Conservation (phyloP, 2,113 vertebrate species). For the Cisticola juncidis region DNA sequence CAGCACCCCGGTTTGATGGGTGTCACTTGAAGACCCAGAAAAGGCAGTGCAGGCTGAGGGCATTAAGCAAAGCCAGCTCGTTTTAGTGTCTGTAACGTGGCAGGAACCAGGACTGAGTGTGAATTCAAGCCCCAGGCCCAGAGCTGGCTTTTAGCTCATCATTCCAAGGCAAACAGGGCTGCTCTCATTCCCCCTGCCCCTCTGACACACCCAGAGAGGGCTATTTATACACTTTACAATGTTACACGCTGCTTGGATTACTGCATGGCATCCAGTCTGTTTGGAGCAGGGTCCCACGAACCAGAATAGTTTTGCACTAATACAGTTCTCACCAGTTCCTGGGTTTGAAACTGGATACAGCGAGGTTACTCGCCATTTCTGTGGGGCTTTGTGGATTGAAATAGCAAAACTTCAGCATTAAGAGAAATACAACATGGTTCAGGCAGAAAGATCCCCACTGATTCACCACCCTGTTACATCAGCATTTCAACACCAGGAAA, state of each 20-base stretch:
- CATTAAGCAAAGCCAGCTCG: not conserved
- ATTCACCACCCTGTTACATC: constrained; percentile 8
- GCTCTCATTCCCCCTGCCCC: not conserved
- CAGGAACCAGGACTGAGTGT: not conserved
- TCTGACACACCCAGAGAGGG: not conserved
- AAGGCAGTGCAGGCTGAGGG: not conserved
- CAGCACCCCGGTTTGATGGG: rapidly evolving
- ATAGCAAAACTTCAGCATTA: not conserved
- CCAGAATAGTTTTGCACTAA: not conserved
- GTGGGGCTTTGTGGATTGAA: not conserved
- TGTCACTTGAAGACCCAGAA: not conserved
- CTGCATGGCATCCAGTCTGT: not conserved
- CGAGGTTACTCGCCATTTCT: rapidly evolving
- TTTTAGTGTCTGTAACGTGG: not conserved
- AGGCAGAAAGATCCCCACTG: not conserved
- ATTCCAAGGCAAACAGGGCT: not conserved
- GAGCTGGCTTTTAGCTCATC: not conserved
- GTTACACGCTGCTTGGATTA: not conserved
- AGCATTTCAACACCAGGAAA: not conserved
- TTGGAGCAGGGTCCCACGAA: not conserved
- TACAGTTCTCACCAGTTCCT: not conserved
- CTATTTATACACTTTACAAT: constrained; percentile 21
- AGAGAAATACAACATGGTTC: not conserved
- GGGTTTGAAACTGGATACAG: not conserved
- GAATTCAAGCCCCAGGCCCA: not conserved